phyloP scores from a whole-genome alignment of 1,140 invertebrate species.

The Lordiphosa collinella region DNA sequence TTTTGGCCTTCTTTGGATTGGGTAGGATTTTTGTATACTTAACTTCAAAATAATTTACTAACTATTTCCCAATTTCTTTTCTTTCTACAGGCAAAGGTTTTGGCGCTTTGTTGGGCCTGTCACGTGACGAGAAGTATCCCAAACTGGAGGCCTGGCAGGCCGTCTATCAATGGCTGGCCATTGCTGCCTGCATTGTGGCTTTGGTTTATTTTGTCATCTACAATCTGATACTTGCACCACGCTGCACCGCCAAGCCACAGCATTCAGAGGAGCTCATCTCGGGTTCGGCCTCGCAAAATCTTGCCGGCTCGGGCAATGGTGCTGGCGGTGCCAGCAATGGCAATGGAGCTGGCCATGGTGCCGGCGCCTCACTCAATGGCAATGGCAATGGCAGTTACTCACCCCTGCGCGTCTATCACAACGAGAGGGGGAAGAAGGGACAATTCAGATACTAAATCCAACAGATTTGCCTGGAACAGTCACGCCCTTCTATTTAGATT shows the following conservation, averaged over 20 bases:
- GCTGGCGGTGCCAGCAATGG: constrained; percentile 26
- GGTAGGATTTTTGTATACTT: too few relatives aligned
- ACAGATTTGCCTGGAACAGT: constrained; percentile 5
- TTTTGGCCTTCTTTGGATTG: constrained; percentile 90
- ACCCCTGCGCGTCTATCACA: constrained; percentile 88
- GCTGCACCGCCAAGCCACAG: constrained; percentile 84
- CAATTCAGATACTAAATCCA: constrained; percentile 86
- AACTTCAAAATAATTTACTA: too few relatives aligned
- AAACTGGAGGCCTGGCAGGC: constrained; percentile 64
- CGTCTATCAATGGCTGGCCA: constrained; percentile 83
- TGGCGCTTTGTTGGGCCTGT: constrained; percentile 83
- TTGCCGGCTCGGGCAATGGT: constrained; percentile 57
- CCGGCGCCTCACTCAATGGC: constrained; percentile 42
- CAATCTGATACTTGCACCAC: constrained; percentile 85
- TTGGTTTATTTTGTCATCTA: constrained; percentile 85
- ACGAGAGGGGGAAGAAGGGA: constrained; percentile 87
- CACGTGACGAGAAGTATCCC: constrained; percentile 79
- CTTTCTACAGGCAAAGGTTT: constrained; percentile 82
- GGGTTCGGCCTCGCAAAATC: constrained; percentile 78
- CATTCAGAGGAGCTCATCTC: constrained; percentile 81
- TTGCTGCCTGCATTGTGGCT: constrained; percentile 83
- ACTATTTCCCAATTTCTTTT: not conserved
- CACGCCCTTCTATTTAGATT: constrained; percentile 38
- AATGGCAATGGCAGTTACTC: constrained; percentile 84
- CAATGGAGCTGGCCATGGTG: constrained; percentile 47